Conservation (phyloP, 2,797 vertebrate genomes). For the Tapera naevia region DNA sequence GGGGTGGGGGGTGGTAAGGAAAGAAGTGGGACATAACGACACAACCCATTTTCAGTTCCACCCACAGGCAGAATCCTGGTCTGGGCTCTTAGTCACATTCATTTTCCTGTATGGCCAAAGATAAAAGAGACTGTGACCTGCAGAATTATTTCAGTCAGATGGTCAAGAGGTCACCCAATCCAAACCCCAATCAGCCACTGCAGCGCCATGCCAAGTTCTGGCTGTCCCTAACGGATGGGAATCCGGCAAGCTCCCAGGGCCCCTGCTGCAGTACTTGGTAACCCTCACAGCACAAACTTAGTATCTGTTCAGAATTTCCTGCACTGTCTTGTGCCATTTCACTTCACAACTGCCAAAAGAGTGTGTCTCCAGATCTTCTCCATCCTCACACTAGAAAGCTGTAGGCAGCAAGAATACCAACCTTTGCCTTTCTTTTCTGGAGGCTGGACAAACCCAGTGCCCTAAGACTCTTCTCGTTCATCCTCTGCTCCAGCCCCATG, state of each 20-base stretch:
- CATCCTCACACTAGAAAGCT: neutral
- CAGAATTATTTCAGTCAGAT: neutral
- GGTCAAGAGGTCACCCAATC: neutral
- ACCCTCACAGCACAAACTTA: neutral
- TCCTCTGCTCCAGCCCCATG: neutral
- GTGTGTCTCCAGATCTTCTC: neutral
- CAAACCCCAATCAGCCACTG: neutral
- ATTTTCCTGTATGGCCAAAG: neutral
- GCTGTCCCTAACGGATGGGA: neutral
- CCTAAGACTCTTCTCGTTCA: neutral
- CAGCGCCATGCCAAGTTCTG: neutral
- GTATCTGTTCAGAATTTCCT: neutral
- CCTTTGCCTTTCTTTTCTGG: neutral
- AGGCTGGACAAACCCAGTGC: neutral
- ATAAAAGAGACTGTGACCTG: neutral
- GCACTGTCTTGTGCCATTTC: neutral
- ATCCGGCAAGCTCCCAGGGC: neutral
- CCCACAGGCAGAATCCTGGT: neutral
- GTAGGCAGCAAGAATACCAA: neutral
- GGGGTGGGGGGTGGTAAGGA: no score
- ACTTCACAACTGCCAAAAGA: neutral
- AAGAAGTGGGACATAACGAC: neutral
- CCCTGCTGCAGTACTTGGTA: accelerated
- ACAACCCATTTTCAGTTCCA: neutral
- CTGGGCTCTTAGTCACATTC: neutral